phyloP scores from a whole-genome alignment of 2,113 vertebrate genomes.

The Ageneiosus marmoratus region DNA sequence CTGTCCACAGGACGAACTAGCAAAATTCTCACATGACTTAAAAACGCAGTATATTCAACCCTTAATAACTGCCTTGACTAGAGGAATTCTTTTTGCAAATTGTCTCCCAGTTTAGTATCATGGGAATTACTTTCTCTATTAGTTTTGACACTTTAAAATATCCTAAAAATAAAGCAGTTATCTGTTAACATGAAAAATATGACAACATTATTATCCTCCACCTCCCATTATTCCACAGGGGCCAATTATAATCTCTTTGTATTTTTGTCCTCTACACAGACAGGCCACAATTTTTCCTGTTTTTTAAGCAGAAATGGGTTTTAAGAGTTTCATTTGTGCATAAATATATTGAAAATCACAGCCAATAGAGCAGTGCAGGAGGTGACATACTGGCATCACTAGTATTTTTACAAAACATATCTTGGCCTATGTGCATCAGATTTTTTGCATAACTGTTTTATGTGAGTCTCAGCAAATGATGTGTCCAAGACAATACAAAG shows the following conservation, averaged over 20 bases:
- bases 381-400: neutral
- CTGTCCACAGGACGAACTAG: no score
- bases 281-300: neutral
- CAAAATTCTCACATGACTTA: neutral
- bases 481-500: neutral
- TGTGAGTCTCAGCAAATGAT: neutral
- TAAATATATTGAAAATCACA: neutral
- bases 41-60: neutral
- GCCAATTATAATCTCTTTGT: neutral
- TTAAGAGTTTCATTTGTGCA: constrained; percentile 8
- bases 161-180: neutral
- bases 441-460: neutral
- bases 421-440: neutral
- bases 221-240: neutral
- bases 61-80: neutral
- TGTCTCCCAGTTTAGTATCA: neutral
- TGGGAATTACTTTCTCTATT: neutral
- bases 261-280: neutral
- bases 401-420: neutral
- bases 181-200: neutral
- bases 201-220: neutral
- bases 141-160: neutral
- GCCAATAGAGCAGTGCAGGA: neutral
- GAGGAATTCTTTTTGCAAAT: neutral
- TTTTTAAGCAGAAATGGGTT: neutral